These are phyloP conservation scores for Plagodis pulveraria DNA, from an alignment of 2,888 invertebrate species.

Conservation along the genomic window DNA sequence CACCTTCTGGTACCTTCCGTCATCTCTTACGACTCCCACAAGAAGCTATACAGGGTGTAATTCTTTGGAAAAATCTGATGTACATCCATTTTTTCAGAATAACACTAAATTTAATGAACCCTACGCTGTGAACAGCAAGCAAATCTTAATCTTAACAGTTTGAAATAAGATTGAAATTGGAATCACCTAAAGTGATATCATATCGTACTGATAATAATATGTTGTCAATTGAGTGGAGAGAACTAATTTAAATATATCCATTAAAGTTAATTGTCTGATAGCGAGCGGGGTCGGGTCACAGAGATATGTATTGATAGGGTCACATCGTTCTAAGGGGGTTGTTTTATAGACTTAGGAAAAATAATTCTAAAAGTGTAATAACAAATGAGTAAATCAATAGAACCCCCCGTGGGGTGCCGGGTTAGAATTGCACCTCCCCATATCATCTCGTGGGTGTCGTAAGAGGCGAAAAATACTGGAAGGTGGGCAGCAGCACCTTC, in stretches of 20 bases:
- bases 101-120: slow-evolving; percentile 35
- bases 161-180: slow-evolving; percentile 9
- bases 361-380: too few relatives aligned
- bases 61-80: slow-evolving; percentile 25
- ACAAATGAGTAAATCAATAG: too few relatives aligned
- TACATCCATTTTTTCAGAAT: slow-evolving; percentile 27
- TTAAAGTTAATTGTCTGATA: slow-evolving; percentile 83
- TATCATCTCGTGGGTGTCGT: too few relatives aligned
- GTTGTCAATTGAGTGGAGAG: slow-evolving; percentile 70
- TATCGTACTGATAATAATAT: slow-evolving; percentile 38
- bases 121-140: slow-evolving; percentile 6
- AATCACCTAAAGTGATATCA: slow-evolving; percentile 11
- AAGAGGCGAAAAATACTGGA: too few relatives aligned
- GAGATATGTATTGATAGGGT: slow-evolving; percentile 49
- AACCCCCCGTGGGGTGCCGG: too few relatives aligned
- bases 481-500: too few relatives aligned
- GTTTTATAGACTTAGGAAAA: slow-evolving; percentile 1
- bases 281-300: slow-evolving; percentile 60
- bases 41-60: not conserved
- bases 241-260: slow-evolving; percentile 82
- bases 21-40: too few relatives aligned
- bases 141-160: slow-evolving; percentile 12
- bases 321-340: slow-evolving; percentile 6
- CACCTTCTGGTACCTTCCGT: too few relatives aligned
- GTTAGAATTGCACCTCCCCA: too few relatives aligned